Percentiles rank a stretch among this genome's conserved stretches.
Evolutionary conservation across 2,888 invertebrate species (phyloP).

Genomic region (Amaurobius ferox): DNA sequence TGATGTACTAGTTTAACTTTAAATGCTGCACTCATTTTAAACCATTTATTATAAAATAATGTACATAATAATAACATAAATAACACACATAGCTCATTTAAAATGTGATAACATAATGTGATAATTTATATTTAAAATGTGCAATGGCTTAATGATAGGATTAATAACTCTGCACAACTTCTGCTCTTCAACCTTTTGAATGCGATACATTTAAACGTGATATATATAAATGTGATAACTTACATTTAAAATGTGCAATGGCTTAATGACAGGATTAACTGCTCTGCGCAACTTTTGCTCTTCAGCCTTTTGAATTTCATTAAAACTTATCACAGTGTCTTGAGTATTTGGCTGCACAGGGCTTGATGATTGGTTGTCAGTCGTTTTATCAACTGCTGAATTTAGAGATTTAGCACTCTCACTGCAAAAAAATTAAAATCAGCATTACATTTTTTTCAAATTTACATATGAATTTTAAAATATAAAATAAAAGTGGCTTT

Average conservation of each 20-base stretch:
- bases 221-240: too few species aligned
- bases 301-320: constrained; percentile 85
- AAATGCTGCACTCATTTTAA: too few species aligned
- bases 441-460: too few species aligned
- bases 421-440: neutral
- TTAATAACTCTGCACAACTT: constrained; percentile 85
- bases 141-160: constrained; percentile 85
- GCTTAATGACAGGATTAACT: constrained; percentile 85
- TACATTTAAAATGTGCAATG: constrained; percentile 87
- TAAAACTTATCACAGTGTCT: constrained; percentile 49
- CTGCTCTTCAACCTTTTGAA: constrained; percentile 85
- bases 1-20: too few species aligned
- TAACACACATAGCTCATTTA: too few species aligned
- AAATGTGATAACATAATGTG: too few species aligned
- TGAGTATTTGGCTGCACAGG: neutral
- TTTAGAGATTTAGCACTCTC: neutral
- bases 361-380: neutral
- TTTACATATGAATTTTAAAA: too few species aligned
- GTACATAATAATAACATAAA: too few species aligned
- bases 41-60: too few species aligned
- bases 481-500: neutral
- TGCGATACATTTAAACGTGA: too few species aligned
- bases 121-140: constrained; percentile 86
- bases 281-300: constrained; percentile 85
- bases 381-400: neutral